Base-by-base conservation (phyloP, 2,113 vertebrate genomes). In the Murina feae region DNA sequence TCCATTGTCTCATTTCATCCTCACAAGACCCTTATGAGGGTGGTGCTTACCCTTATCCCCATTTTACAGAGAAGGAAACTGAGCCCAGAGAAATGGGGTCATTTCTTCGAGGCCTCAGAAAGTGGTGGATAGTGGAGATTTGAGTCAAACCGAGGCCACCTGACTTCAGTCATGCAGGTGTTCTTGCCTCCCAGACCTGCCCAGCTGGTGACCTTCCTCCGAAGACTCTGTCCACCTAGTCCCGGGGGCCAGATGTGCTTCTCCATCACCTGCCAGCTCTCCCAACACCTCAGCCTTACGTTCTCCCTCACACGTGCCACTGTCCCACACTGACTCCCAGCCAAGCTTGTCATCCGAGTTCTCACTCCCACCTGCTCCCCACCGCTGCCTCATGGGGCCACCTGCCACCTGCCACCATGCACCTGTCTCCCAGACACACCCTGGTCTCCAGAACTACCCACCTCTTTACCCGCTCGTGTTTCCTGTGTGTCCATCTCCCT, bases 41-140 rank as follows among this genome's bases (percentile, higher is more conserved):
- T 58, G 49, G 11, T 4, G 4, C 39, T 78, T 65, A 51, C 35
- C 17, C 71, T 47, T 47, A 13, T n/a, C 58, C 63, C 91, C 96
- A 71, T 58, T 94, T 86, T 47, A 63, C 75, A 74, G 93, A 91
- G 91, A 47, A 79, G 53, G 65, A 95, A 79, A 89, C 82, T 39
- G 82, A 91, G 60, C 47, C 72, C 49, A 63, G 47, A 89, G 88
- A 86, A 55, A 21, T 58, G 71, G 66, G 35, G 23, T 35, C 1
- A 32, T 35, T 79, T 74, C 69, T 53, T 37, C 1, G 53, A 81
- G 69, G 80, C 58, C 79, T 75, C 89, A 51, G 75, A 51, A 68
- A 9, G 89, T 21, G 53, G 63, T 23, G 32, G 10, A 30, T 58
- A 1, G 5, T 66, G 68, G 86, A 86, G 58, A 71, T 30, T 28